Evolutionary conservation across 2,113 vertebrate species (phyloP).

Genomic region (Boulengeromyrus knoepffleri): DNA sequence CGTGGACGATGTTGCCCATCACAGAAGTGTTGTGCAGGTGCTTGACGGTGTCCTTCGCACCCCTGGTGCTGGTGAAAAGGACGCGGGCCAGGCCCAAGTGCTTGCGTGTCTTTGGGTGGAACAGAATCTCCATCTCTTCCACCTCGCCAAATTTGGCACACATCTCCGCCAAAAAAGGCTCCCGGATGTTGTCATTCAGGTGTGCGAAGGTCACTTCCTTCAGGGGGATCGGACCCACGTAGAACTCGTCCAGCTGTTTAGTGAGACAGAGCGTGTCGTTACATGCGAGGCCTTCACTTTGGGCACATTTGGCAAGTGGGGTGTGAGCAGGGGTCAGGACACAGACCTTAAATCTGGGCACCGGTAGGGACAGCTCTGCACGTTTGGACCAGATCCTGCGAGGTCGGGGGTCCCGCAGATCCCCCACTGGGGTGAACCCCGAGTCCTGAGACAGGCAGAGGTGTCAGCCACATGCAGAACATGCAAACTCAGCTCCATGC

Average conservation of each 20-base stretch:
- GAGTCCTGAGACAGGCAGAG: slow-evolving; percentile 63
- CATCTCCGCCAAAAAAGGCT: slow-evolving; percentile 87
- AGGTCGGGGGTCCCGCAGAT: slow-evolving; percentile 77
- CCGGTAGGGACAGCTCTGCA: slow-evolving; percentile 76
- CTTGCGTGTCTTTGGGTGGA: slow-evolving; percentile 82
- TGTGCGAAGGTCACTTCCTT: slow-evolving; percentile 89
- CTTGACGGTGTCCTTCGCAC: slow-evolving; percentile 83
- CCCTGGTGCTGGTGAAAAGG: slow-evolving; percentile 79
- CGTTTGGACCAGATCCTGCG: slow-evolving; percentile 80
- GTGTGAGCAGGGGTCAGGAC: background rate
- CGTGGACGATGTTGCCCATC: slow-evolving; percentile 89
- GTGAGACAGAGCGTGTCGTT: background rate
- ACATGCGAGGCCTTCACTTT: background rate
- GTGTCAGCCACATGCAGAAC: background rate
- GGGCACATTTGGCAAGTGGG: background rate
- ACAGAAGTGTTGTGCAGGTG: slow-evolving; percentile 87
- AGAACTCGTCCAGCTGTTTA: slow-evolving; percentile 80
- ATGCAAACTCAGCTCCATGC: background rate
- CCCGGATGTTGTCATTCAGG: slow-evolving; percentile 88
- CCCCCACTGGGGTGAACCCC: slow-evolving; percentile 73
- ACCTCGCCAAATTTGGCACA: slow-evolving; percentile 87
- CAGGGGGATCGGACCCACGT: slow-evolving; percentile 82
- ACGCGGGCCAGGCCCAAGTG: slow-evolving; percentile 84
- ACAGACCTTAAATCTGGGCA: slow-evolving; percentile 87
- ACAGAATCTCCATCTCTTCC: slow-evolving; percentile 87